Base-by-base conservation (phyloP, 2,113 vertebrate genomes). In the Chitala chitala region DNA sequence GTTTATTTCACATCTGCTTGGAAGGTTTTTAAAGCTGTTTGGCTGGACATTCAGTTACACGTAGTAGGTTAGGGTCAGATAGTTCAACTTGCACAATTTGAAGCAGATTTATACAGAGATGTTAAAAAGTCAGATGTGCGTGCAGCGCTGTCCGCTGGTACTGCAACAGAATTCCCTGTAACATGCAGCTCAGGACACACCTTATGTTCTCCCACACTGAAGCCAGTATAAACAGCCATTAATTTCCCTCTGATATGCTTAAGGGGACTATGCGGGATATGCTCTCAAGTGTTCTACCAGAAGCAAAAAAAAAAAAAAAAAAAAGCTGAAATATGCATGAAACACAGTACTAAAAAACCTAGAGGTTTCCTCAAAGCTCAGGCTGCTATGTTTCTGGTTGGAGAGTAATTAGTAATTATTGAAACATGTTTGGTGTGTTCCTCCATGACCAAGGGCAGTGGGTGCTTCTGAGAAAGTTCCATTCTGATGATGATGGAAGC, bases 1-100 rank as follows among this genome's bases (percentile, higher is more conserved):
- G 3, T 61, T 63, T 63, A 29, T 63, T 63, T 63, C 33, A 59
- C 33, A 63, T 63, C 59, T 63, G 59, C 59, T 63, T 63, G 33
- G 36, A 63, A 63, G 17, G 33, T 38, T 58, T 63, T 63, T 22
- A 63, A 63, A 36, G 38, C 33, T n/a, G 31, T 63, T 38, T 63
- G 59, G 59, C 59, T 38, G 59, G 7, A 38, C 17, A 63, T 63
- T 63, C 59, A 63, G 59, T 33, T 63, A 33, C 20, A 36, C 59
- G n/a, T 33, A 36, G 59, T 17, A 63, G 59, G n/a, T 36, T 33
- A 38, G 31, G 59, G 38, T 63, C 59, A 63, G 38, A 63, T 38
- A 33, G 33, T 8, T 63, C 17, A 17, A 63, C 59, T 38, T 36
- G 7, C 59, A 63, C 59, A 63, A 63, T 33, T 36, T 63, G 33